These are phyloP conservation scores for Brachystomella parvula DNA, from an alignment of 1,140 invertebrate species.

Conservation along the genomic window DNA sequence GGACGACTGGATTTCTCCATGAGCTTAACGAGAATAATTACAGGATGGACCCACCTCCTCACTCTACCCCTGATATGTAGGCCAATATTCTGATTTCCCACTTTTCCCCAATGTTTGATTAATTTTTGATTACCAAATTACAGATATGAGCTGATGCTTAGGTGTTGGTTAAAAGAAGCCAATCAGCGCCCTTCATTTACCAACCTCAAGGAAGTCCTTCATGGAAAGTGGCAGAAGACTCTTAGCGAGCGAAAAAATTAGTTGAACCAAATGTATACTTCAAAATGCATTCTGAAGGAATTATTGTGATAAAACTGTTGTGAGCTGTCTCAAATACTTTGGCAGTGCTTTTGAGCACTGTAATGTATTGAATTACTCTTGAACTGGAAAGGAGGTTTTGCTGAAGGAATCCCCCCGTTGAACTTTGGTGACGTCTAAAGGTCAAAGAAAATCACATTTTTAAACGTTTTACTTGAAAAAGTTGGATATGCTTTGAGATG, in stretches of 20 bases:
- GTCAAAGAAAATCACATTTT: too few relatives aligned
- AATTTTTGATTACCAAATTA: conserved; percentile 34
- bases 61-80: conserved; percentile 53
- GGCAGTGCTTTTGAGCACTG: too few relatives aligned
- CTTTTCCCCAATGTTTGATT: too few relatives aligned
- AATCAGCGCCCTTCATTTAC: conserved; percentile 67
- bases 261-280: not conserved
- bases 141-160: conserved; percentile 71
- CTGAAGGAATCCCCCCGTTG: too few relatives aligned
- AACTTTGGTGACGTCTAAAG: too few relatives aligned
- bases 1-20: conserved; percentile 42
- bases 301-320: not conserved
- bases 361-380: too few relatives aligned
- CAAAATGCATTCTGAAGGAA: not conserved
- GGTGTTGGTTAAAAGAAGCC: conserved; percentile 68
- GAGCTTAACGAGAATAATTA: conserved; percentile 47
- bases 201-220: conserved; percentile 48
- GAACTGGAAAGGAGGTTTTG: too few relatives aligned
- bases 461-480: too few relatives aligned
- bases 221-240: not conserved
- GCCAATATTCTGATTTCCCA: not conserved
- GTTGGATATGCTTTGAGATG: too few relatives aligned
- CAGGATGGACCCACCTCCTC: conserved; percentile 50
- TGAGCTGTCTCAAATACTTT: too few relatives aligned
- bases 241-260: not conserved